phyloP scores from a whole-genome alignment of 2,113 vertebrate species.

The Melanostigma gelatinosum region DNA sequence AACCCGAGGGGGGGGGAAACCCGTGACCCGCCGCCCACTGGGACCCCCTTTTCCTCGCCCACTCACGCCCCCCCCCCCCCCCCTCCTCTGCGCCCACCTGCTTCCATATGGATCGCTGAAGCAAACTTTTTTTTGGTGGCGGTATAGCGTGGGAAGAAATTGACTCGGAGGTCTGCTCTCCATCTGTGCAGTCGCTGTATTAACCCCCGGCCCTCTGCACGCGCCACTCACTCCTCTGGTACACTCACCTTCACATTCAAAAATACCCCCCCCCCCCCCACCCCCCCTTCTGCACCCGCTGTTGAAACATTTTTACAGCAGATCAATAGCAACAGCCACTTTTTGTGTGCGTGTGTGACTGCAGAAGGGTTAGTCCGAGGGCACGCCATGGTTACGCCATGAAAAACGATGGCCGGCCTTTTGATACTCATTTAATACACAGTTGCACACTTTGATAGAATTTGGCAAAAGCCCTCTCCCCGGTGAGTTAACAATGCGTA shows the following conservation, averaged over 20 bases:
- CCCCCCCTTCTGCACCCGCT: conserved; percentile 28
- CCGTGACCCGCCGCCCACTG: conserved; percentile 75
- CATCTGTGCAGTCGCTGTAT: conserved; percentile 59
- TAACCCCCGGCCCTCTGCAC: conserved; percentile 63
- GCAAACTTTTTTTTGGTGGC: conserved; percentile 46
- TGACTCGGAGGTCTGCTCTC: conserved; percentile 43
- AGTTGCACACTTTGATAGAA: conserved; percentile 81
- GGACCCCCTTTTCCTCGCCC: conserved; percentile 68
- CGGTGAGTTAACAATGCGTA: conserved; percentile 78
- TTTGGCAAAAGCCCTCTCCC: conserved; percentile 79
- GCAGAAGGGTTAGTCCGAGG: conserved; percentile 47
- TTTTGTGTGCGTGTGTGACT: conserved; percentile 36
- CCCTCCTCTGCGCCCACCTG: conserved; percentile 82
- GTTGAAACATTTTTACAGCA: conserved; percentile 59
- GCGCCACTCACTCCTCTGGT: conserved; percentile 41
- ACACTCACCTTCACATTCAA: conserved; percentile 62
- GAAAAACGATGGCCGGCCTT: conserved; percentile 75
- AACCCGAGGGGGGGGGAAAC: conserved; percentile 43
- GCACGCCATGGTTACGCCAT: conserved; percentile 68
- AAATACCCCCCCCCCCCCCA: conserved; percentile 23
- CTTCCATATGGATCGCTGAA: conserved; percentile 41
- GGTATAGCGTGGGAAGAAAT: conserved; percentile 76
- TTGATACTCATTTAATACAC: conserved; percentile 80
- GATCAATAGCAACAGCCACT: conserved; percentile 68
- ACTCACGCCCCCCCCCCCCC: conserved; percentile 78